phyloP scores from a whole-genome alignment of 2,797 vertebrate species.

The Thunnus albacares region DNA sequence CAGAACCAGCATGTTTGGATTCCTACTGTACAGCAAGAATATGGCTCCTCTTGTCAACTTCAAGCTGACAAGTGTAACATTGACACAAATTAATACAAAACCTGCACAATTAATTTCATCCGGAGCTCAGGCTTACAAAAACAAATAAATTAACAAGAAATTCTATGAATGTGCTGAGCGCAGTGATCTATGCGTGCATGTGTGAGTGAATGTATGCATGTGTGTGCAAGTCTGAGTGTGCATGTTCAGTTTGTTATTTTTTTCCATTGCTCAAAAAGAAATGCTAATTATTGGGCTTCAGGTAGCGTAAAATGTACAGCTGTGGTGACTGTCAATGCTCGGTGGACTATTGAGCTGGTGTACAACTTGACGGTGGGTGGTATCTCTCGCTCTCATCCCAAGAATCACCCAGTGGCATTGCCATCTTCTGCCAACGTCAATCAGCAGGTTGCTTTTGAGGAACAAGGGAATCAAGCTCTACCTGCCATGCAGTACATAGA shows the following conservation, averaged over 20 bases:
- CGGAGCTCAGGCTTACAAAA: conserved; percentile 67
- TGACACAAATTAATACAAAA: conserved; percentile 90
- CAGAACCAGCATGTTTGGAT: conserved; percentile 87
- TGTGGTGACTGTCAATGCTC: conserved; percentile 89
- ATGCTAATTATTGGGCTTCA: conserved; percentile 94
- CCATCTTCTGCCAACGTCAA: conserved; percentile 73
- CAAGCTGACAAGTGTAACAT: conserved; percentile 88
- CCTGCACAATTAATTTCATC: conserved; percentile 85
- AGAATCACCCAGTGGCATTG: conserved; percentile 67
- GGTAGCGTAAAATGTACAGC: conserved; percentile 91
- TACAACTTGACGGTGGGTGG: conserved; percentile 89
- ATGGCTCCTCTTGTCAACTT: conserved; percentile 87
- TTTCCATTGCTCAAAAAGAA: conserved; percentile 79
- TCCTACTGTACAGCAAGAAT: conserved; percentile 80
- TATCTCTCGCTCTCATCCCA: conserved; percentile 69
- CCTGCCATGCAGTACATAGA: conserved; percentile 1
- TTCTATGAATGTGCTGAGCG: conserved; percentile 69
- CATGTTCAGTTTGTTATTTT: conserved; percentile 58
- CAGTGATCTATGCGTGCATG: conserved; percentile 46
- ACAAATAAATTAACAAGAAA: conserved; percentile 74
- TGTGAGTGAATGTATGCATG: background rate
- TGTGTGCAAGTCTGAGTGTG: conserved; percentile 33
- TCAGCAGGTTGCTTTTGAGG: conserved; percentile 64
- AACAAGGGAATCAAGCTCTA: conserved; percentile 21
- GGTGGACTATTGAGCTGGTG: conserved; percentile 89